Evolutionary conservation across 2,797 vertebrate genomes (phyloP), one percentile per base, ranked within the genome.

Genomic region (Prunella strophiata): DNA sequence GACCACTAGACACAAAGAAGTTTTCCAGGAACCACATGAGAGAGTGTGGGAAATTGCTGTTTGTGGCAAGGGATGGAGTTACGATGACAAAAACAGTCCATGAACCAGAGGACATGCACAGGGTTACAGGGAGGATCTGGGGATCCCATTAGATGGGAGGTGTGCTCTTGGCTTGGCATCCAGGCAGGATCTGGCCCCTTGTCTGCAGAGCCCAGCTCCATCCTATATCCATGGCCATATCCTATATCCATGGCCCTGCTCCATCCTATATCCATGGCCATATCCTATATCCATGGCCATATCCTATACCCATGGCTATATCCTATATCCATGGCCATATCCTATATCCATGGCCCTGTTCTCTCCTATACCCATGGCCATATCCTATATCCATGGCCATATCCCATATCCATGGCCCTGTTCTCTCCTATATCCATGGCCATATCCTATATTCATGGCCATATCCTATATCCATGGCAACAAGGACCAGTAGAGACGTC

Each of bases 211-310:
- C 27, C 19, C 62, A 19, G 73, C 26, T 66, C 30, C 5, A 4
- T 10, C 27, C n/a, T 6, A 5, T 4, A 48, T 3, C 63, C 58
- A 38, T 1, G 5, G n/a, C 30, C 8, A 5, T 3, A 2, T 5
- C 43, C 15, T 2, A 30, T 11, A 8, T 4, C 38, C 0, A 3
- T 16, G 32, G 40, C 27, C 22, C 58, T 21, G 73, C n/a, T 30
- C 21, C 3, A 4, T 8, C 34, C 34, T 4, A 5, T 4, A 50
- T 8, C 63, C 52, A 38, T 1, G 7, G 40, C 26, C 10, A 3
- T 32, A 30, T 4, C 29, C 52, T 13, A 32, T 54, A 30, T 20
- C 18, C 29, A 54, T 54, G 51, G 51, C 7, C 29, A 52, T 13
- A 30, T 2, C 7, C 29, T 32, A 8, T 52, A 54, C 13, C 51